Base-by-base conservation (phyloP, 2,797 vertebrate genomes). In the Oophaga sylvatica region DNA sequence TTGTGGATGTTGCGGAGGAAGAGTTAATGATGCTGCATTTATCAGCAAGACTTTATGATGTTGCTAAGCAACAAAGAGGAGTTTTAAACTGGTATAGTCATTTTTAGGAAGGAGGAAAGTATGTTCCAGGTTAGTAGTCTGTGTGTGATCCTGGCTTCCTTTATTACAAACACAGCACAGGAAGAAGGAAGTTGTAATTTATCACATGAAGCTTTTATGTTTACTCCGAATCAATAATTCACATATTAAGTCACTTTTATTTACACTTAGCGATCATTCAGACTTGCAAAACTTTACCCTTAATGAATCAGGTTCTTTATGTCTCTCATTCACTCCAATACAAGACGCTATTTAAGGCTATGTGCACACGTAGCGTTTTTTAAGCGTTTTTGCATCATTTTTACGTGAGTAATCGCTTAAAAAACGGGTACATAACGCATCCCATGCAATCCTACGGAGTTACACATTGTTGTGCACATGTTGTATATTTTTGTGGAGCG, bases 11-110 rank as follows among this genome's bases (percentile, higher is more conserved):
- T 86, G 84, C 71, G 79, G 53, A 71, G 70, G 35, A 83, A 73
- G 84, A 86, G 88, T 89, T 86, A 89, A 86, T 76, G 80, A 89
- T 86, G 73, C 84, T n/a, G 16, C 71, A 81, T 82, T 45, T 89
- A 71, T 86, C 84, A 68, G 56, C 22, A 89, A 82, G 80, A 84
- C 68, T 77, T 86, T 63, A 59, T 89, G 84, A 71, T 86, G 88
- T 89, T 89, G 75, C 88, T 83, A 79, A 67, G 88, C 84, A 89
- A 89, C 88, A 89, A 79, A 76, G 53, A 83, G 41, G 80, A 79
- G 83, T 78, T 89, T 82, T 78, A 79, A 71, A 79, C 56, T 73
- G 73, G 76, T 45, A 67, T 73, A 86, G 75, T 45, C 80, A n/a
- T 86, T 86, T 88, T 86, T 86, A 86, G 80, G 35, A 83, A 45